phyloP scores from a whole-genome alignment of 2,797 vertebrate genomes.

The Apodemus agrarius region DNA sequence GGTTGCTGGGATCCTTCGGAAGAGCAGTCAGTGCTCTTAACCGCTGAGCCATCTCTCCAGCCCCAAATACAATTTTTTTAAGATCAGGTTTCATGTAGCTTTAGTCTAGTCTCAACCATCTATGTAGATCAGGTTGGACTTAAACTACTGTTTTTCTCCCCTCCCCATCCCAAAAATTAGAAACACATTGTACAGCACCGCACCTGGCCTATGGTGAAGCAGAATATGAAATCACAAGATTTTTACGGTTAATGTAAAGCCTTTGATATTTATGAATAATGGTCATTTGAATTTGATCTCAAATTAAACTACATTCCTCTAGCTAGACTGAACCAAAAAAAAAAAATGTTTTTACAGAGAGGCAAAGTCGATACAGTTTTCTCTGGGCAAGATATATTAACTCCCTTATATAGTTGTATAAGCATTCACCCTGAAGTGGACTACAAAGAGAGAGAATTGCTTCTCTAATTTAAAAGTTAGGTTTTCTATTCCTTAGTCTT shows the following conservation, averaged over 20 bases:
- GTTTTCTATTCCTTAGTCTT: not conserved
- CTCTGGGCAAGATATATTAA: conserved; percentile 17
- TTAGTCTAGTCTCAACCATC: not conserved
- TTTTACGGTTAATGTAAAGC: not conserved
- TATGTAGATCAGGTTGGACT: not conserved
- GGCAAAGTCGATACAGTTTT: conserved; percentile 19
- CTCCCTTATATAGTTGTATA: conserved; percentile 33
- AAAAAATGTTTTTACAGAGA: conserved; percentile 21
- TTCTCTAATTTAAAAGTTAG: conserved; percentile 37
- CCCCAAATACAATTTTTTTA: too few relatives aligned
- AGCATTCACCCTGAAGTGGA: conserved; percentile 29
- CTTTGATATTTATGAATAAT: conserved; percentile 26
- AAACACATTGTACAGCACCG: not conserved
- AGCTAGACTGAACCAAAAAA: conserved; percentile 16
- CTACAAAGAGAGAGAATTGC: conserved; percentile 30
- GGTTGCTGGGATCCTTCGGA: too few relatives aligned
- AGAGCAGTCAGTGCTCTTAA: too few relatives aligned
- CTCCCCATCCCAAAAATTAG: not conserved
- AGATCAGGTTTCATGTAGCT: not conserved
- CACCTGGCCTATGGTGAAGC: not conserved
- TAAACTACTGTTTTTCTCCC: not conserved
- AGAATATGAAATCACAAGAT: conserved; percentile 20
- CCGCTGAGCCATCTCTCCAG: too few relatives aligned
- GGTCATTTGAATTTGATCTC: conserved; percentile 40
- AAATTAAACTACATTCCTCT: conserved; percentile 62